These are phyloP conservation scores for Caenorhabditis remanei DNA, from an alignment of 1,140 invertebrate genomes.

Conservation along the genomic window DNA sequence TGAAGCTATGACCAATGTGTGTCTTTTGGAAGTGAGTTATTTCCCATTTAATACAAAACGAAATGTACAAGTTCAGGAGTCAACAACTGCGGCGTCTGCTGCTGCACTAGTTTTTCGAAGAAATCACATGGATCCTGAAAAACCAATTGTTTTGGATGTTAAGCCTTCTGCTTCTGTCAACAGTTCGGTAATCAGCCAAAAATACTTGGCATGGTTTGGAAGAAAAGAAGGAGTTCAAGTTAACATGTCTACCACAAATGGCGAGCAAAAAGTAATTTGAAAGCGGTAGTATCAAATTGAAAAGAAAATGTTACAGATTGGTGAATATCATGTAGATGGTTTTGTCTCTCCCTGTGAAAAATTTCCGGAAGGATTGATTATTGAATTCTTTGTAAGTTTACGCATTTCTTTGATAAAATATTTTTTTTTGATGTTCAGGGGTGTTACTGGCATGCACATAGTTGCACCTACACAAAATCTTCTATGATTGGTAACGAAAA, in stretches of 20 bases:
- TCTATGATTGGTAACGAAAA: background rate
- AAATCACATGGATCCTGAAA: background rate
- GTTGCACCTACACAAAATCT: background rate
- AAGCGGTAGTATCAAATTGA: fast-evolving
- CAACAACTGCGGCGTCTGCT: background rate
- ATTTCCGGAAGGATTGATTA: background rate
- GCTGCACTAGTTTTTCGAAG: background rate
- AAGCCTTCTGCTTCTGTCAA: background rate
- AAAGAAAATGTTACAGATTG: background rate
- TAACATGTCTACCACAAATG: background rate
- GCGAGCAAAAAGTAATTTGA: background rate
- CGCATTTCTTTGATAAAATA: no score
- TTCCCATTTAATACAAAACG: no score
- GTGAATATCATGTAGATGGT: background rate
- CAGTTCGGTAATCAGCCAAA: background rate
- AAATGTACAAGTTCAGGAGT: background rate
- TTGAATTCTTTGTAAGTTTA: background rate
- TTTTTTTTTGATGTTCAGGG: background rate
- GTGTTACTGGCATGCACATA: background rate
- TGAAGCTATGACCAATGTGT: background rate
- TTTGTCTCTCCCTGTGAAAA: background rate
- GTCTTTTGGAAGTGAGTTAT: background rate
- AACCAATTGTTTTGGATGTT: background rate
- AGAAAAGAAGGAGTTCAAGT: background rate
- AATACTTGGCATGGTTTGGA: background rate